Percentiles rank a stretch among this genome's conserved stretches.
Evolutionary conservation across 1,140 invertebrate species (phyloP).

Genomic region (Brachionus rotundiformis): DNA sequence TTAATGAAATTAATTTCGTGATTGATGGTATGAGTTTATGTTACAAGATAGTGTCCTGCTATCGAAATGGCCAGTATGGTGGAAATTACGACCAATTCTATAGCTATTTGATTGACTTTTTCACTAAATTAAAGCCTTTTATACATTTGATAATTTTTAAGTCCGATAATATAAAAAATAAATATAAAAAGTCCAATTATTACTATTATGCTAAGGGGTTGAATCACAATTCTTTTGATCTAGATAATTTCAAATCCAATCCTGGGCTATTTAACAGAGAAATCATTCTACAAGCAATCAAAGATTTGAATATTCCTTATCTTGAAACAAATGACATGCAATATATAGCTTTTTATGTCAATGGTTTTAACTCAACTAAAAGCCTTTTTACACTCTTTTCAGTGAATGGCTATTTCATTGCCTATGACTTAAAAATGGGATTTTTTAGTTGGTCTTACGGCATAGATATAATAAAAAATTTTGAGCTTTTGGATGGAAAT

Average conservation of each 20-base stretch:
- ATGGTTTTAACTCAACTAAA: neutral
- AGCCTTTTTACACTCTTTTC: neutral
- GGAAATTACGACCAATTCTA: neutral
- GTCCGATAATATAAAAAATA: neutral
- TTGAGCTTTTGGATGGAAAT: neutral
- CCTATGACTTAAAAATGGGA: neutral
- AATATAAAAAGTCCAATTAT: too few species aligned
- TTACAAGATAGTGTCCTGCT: neutral
- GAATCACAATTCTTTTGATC: neutral
- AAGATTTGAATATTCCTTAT: neutral
- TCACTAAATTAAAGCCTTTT: neutral
- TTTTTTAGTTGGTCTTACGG: neutral
- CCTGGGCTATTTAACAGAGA: neutral
- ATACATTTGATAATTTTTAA: slow-evolving; percentile 7
- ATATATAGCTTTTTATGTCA: neutral
- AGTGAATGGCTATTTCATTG: neutral
- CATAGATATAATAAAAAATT: neutral
- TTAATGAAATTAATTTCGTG: neutral
- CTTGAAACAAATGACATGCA: neutral
- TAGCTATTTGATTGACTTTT: neutral
- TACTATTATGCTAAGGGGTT: neutral
- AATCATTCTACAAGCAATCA: neutral
- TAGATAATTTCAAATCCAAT: neutral
- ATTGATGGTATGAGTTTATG: neutral
- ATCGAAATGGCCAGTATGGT: neutral